Percentiles rank a stretch among this genome's conserved stretches.
phyloP scores from a whole-genome alignment of 1,140 invertebrate genomes.

The Tetraneura akinire region DNA sequence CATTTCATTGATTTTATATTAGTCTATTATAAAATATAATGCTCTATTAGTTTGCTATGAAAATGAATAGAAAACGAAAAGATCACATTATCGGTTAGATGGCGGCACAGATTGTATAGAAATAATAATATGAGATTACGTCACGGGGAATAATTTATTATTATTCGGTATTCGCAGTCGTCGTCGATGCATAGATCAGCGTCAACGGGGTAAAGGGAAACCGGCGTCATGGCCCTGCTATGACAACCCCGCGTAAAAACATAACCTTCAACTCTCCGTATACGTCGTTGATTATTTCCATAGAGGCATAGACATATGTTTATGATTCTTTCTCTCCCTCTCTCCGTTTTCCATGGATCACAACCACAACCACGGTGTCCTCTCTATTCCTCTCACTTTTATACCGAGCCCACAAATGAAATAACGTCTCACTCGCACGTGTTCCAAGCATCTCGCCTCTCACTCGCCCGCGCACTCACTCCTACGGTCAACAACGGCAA shows the following conservation, averaged over 20 bases:
- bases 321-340: too few relatives aligned
- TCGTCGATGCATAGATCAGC: neutral
- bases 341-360: neutral
- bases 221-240: neutral
- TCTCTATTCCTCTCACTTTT: too few relatives aligned
- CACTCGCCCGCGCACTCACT: neutral
- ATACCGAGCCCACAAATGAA: neutral
- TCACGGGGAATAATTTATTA: too few relatives aligned
- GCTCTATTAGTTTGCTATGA: too few relatives aligned
- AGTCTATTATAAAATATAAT: too few relatives aligned
- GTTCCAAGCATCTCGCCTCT: neutral
- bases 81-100: neutral
- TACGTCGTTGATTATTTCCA: neutral
- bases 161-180: too few relatives aligned
- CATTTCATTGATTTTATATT: too few relatives aligned
- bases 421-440: neutral
- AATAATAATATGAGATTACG: too few relatives aligned
- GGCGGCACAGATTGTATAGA: neutral
- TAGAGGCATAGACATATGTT: too few relatives aligned
- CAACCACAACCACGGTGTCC: too few relatives aligned
- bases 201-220: neutral
- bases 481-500: neutral
- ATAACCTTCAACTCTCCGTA: neutral
- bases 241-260: constrained; percentile 19
- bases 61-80: neutral